A percentile compares a stretch with the other conserved stretches of the same genome.
These are phyloP conservation scores for Leptoteleia sp. DNA, from an alignment of 1,140 invertebrate genomes.

Conservation along the genomic window DNA sequence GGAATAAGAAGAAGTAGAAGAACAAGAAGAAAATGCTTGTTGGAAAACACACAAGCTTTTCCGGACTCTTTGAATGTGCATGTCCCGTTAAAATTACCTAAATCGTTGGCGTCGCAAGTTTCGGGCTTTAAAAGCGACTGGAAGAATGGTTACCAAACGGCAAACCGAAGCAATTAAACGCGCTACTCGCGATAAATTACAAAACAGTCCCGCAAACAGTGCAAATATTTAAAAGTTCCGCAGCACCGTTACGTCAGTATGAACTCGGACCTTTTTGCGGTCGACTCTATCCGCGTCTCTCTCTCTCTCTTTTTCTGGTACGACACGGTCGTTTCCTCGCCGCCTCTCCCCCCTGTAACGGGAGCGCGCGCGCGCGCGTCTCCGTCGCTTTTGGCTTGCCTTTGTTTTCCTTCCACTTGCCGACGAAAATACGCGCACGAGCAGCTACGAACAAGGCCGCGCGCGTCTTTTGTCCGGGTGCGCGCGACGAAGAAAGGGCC, in stretches of 20 bases:
- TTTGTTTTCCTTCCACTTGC: constrained; percentile 75
- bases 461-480: constrained; percentile 67
- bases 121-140: not conserved
- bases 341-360: constrained; percentile 16
- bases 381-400: constrained; percentile 69
- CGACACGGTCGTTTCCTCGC: constrained; percentile 24
- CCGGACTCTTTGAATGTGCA: too few relatives aligned
- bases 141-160: not conserved
- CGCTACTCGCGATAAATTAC: constrained; percentile 2
- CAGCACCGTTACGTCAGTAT: constrained; percentile 38
- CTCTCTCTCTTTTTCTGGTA: constrained; percentile 16
- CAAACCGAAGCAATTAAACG: not conserved
- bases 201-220: constrained; percentile 15
- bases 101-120: too few relatives aligned
- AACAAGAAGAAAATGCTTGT: too few relatives aligned
- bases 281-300: constrained; percentile 1
- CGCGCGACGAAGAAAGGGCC: constrained; percentile 57
- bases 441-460: constrained; percentile 60
- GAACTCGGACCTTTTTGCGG: constrained; percentile 52
- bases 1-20: too few relatives aligned
- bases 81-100: too few relatives aligned
- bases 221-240: constrained; percentile 45
- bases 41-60: too few relatives aligned
- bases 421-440: constrained; percentile 62
- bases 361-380: constrained; percentile 60